Conservation (phyloP, 1,140 invertebrate genomes). For the Nephila pilipes region DNA sequence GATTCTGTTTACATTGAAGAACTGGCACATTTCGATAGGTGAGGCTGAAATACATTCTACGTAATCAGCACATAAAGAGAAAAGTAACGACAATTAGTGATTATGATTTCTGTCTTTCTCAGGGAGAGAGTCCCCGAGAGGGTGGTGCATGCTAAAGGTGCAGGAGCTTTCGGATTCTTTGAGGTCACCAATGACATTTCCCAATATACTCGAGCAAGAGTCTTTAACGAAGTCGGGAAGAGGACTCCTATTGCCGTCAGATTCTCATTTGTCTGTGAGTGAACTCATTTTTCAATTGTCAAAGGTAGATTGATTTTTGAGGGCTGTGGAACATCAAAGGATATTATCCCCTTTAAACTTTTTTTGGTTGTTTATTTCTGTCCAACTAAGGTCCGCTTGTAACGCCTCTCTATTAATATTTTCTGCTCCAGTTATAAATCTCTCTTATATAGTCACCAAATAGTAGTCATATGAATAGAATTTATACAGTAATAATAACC, state of each 20-base stretch:
- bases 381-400: no score
- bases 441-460: no score
- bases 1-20: constrained; percentile 94
- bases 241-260: constrained; percentile 90
- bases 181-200: constrained; percentile 95
- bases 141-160: constrained; percentile 98
- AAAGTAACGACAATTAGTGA: not conserved
- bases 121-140: constrained; percentile 97
- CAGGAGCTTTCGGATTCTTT: constrained; percentile 97
- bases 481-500: no score
- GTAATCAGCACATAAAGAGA: not conserved
- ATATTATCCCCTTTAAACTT: no score
- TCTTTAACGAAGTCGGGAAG: constrained; percentile 92
- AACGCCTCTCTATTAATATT: no score
- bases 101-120: not conserved
- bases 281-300: not conserved
- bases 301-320: no score
- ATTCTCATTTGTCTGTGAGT: constrained; percentile 84
- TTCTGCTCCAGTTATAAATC: no score
- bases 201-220: constrained; percentile 90
- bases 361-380: no score
- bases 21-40: constrained; percentile 90
- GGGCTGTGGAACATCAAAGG: no score
- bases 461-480: no score
- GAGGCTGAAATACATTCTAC: not conserved